phyloP scores from a whole-genome alignment of 2,888 invertebrate genomes.

The Epistrophella euchroma region DNA sequence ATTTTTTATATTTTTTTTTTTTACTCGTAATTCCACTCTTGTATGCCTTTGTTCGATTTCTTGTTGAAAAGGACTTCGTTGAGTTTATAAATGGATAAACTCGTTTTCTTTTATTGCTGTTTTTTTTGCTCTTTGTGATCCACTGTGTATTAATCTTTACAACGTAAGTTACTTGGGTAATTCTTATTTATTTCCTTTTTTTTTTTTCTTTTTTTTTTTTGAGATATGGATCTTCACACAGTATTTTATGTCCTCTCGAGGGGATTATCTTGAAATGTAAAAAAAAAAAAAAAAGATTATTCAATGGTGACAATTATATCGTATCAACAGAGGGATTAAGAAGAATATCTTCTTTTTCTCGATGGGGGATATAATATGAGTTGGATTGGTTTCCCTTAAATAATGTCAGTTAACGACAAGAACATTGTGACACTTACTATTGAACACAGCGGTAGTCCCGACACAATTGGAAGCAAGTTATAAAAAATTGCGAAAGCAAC shows the following conservation, averaged over 20 bases:
- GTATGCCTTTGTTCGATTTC: conserved; percentile 4
- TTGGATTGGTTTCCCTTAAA: conserved; percentile 38
- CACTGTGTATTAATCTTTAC: conserved; percentile 25
- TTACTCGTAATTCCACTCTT: neutral
- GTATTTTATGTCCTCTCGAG: conserved; percentile 23
- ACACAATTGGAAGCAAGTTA: conserved; percentile 28
- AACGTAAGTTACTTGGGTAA: conserved; percentile 43
- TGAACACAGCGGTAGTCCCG: conserved; percentile 36
- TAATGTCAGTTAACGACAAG: conserved; percentile 22
- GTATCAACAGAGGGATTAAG: conserved; percentile 37
- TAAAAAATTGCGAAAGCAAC: too few relatives aligned
- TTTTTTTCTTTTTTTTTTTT: conserved; percentile 28
- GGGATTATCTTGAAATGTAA: conserved; percentile 53
- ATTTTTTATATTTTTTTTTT: neutral
- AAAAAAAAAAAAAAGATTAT: conserved; percentile 41
- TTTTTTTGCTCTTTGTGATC: conserved; percentile 47
- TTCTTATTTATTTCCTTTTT: conserved; percentile 30
- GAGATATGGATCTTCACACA: conserved; percentile 52
- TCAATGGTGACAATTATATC: conserved; percentile 70
- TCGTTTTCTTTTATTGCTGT: conserved; percentile 44
- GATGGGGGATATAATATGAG: conserved; percentile 25
- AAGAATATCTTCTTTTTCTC: conserved; percentile 37
- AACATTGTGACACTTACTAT: neutral
- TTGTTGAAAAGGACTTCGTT: conserved; percentile 36
- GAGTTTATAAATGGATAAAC: conserved; percentile 38